Evolutionary conservation across 2,113 vertebrate species (phyloP), one percentile per base, ranked within the genome.

Genomic region (Gnathonemus echidnorhynchus): DNA sequence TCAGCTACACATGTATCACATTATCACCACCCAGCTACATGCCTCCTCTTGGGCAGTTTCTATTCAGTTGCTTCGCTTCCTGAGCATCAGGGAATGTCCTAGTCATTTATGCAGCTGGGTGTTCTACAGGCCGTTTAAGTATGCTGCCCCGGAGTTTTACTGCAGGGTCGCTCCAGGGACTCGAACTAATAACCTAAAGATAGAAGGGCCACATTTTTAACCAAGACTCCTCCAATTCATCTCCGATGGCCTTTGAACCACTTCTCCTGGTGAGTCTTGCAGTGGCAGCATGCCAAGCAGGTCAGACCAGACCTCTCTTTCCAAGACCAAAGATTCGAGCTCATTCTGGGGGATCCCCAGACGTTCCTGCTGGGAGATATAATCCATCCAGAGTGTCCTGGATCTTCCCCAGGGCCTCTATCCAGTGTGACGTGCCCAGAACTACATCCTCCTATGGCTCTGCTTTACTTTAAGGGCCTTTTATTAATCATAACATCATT

Each of bases 401-500:
- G 35, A 19, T 80, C 31, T 80, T 17, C 35, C 35, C 35, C 35
- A 13, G 35, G 74, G 74, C 35, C 74, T 39, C 35, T 42, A 15
- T 42, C 74, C 35, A 80, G 35, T 17, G 35, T 27, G 35, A 42
- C 31, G 4, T 6, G 10, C 74, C 13, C 5, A 42, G 74, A 39
- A 46, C 45, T 24, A 9, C 83, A 85, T 0, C 45, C 42, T 19
- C 15, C 74, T 46, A n/a, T 24, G 10, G 45, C 83, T 48, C 19
- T 8, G 11, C 3, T 48, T 48, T n/a, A 0, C 39, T 11, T 21
- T 45, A 48, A 85, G 83, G 21, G 39, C 21, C 39, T 48, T 85
- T 85, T 85, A 45, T 85, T 85, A 45, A 85, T 85, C 45, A 48
- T 48, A 45, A 21, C 83, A 48, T 85, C 83, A 85, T 85, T 85